Evolutionary conservation across 2,888 invertebrate genomes (phyloP).

Genomic region (Pandemis corylana): DNA sequence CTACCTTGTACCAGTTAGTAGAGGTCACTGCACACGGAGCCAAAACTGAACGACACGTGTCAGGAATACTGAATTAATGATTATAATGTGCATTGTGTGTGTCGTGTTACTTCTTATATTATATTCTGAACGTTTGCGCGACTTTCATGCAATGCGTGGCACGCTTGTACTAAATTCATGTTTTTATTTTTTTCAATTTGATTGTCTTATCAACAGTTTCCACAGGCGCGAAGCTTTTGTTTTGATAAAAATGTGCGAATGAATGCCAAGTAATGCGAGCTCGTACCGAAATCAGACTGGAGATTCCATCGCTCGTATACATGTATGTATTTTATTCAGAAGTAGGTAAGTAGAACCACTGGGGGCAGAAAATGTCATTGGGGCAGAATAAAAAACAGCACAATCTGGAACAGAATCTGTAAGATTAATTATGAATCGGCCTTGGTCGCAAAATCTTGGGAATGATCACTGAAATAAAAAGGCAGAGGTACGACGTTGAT

Average conservation of each 20-base stretch:
- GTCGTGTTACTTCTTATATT: slow-evolving; percentile 45
- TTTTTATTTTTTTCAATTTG: slow-evolving; percentile 22
- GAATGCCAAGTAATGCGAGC: neutral
- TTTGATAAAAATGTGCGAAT: slow-evolving; percentile 3
- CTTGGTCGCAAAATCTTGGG: neutral
- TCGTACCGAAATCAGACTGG: neutral
- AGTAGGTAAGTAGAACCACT: neutral
- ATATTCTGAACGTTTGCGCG: slow-evolving; percentile 27
- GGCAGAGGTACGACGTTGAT: neutral
- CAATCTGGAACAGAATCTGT: neutral
- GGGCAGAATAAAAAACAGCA: neutral
- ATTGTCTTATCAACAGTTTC: neutral
- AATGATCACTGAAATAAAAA: neutral
- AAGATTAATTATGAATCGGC: slow-evolving; percentile 1
- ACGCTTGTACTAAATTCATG: slow-evolving; percentile 24
- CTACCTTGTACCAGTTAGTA: slow-evolving; percentile 51
- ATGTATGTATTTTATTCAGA: neutral
- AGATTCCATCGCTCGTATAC: neutral
- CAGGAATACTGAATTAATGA: slow-evolving; percentile 49
- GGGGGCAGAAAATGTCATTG: neutral
- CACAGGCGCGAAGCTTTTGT: neutral
- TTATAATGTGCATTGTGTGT: slow-evolving; percentile 47
- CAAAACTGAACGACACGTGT: slow-evolving; percentile 52
- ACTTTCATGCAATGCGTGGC: slow-evolving; percentile 35
- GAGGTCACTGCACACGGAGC: slow-evolving; percentile 55